Conservation (phyloP, 1,140 invertebrate species). For the Bilobella aurantiaca region DNA sequence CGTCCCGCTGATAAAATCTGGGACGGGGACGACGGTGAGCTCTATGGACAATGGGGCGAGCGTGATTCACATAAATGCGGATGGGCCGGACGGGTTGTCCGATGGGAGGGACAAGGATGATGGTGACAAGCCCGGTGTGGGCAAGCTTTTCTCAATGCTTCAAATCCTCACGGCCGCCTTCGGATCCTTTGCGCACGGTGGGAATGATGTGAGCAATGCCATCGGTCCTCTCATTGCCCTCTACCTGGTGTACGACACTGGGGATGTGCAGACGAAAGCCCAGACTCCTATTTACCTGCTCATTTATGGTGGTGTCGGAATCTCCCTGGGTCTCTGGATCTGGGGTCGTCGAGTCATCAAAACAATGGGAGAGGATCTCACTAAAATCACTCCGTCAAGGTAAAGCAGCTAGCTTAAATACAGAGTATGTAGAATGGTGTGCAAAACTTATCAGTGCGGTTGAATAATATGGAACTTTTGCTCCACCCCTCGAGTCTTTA, state of each 20-base stretch:
- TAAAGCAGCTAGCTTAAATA: slow-evolving; percentile 47
- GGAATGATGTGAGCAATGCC: slow-evolving; percentile 95
- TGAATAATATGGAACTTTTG: too few relatives aligned
- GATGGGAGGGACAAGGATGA: background rate
- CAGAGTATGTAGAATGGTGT: too few relatives aligned
- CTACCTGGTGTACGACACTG: slow-evolving; percentile 57
- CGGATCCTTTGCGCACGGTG: slow-evolving; percentile 95
- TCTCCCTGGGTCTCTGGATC: slow-evolving; percentile 88
- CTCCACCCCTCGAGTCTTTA: too few relatives aligned
- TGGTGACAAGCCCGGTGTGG: slow-evolving; percentile 51
- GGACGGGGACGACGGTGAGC: too few relatives aligned
- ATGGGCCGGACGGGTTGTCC: background rate
- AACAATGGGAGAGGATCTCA: slow-evolving; percentile 92
- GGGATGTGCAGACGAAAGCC: slow-evolving; percentile 61
- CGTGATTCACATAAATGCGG: too few relatives aligned
- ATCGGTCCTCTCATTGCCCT: slow-evolving; percentile 95
- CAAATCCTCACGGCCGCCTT: slow-evolving; percentile 94
- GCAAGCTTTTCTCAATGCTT: slow-evolving; percentile 79
- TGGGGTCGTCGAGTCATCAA: slow-evolving; percentile 92
- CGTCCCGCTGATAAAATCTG: too few relatives aligned
- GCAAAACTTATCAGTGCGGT: too few relatives aligned
- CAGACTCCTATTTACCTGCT: slow-evolving; percentile 86
- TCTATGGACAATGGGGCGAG: too few relatives aligned
- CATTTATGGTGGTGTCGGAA: slow-evolving; percentile 88
- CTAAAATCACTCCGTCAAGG: slow-evolving; percentile 92